Base-by-base conservation (phyloP, 2,888 invertebrate genomes). In the Mycalesis mineus region DNA sequence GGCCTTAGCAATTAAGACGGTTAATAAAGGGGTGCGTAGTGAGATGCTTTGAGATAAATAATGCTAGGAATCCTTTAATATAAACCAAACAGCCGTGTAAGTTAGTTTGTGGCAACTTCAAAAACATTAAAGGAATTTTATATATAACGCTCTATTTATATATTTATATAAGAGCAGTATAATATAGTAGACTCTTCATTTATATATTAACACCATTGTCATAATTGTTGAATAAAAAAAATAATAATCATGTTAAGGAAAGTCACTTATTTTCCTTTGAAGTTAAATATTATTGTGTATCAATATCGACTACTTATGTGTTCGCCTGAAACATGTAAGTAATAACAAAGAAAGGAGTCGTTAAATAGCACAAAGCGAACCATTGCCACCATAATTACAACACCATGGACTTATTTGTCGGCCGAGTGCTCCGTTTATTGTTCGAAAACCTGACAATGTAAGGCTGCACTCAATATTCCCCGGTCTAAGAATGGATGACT, bases 1-100 rank as follows among this genome's bases (percentile, higher is more conserved):
- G 78, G 84, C 78, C 85, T 81, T 79, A 80, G 87, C 84, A 85
- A 88, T 88, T 86, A 87, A 86, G 84, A 84, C 85, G 84, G 82
- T 85, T 88, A 84, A 86, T 88, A 86, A 86, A 87, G 85, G 84
- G 82, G 79, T 82, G 80, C 80, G 85, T 85, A 75, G 78, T 79
- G 78, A 86, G 82, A 81, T 80, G 83, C 84, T 85, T 80, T 80
- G 81, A 82, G 83, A 87, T 84, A 83, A 53, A 83, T 83, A 79
- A 86, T 83, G 82, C 79, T 72, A 75, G 78, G 84, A 86, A 87
- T 87, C 82, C 84, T 83, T 84, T 88, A 86, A 84, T 84, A 82
- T 80, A 79, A 80, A 80, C 80, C 77, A 83, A 87, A 84, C 80
- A 84, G 78, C 77, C 55, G 47, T 33, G 58, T 51, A 45, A 55